phyloP scores from a whole-genome alignment of 2,888 invertebrate species.

The Drosophila affinis region DNA sequence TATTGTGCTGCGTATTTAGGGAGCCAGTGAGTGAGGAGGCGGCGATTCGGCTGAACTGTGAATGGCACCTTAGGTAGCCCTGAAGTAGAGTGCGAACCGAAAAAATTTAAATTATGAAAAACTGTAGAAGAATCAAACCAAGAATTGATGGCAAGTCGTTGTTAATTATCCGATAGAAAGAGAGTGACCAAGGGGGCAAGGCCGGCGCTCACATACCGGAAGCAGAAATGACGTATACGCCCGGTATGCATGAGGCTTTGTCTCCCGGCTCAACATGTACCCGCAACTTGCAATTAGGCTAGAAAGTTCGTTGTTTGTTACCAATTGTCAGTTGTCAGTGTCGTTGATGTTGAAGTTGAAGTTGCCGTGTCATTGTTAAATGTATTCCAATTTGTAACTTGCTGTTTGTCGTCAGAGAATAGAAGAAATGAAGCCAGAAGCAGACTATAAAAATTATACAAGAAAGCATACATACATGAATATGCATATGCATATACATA shows the following conservation, averaged over 20 bases:
- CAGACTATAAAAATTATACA: constrained; percentile 35
- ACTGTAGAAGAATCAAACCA: constrained; percentile 13
- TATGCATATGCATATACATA: constrained; percentile 26
- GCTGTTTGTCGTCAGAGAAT: constrained; percentile 41
- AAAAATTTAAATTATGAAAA: constrained; percentile 33
- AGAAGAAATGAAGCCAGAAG: constrained; percentile 30
- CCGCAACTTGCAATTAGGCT: constrained; percentile 35
- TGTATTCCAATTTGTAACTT: constrained; percentile 46
- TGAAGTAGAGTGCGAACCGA: constrained; percentile 24
- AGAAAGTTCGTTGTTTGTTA: constrained; percentile 52
- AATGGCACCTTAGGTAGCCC: constrained; percentile 51
- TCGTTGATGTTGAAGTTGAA: constrained; percentile 49
- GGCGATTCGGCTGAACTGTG: constrained; percentile 40
- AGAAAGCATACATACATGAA: constrained; percentile 29
- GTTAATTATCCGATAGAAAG: constrained; percentile 1
- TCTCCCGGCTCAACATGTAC: neutral
- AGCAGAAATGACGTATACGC: constrained; percentile 38
- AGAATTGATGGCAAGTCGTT: constrained; percentile 12
- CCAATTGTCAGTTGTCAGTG: constrained; percentile 47
- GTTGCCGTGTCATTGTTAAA: constrained; percentile 68
- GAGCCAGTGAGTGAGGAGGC: constrained; percentile 15
- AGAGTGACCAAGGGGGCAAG: neutral
- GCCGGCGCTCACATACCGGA: constrained; percentile 19
- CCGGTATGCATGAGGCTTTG: neutral
- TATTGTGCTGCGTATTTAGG: constrained; percentile 45